Evolutionary conservation across 2,888 invertebrate species (phyloP), one percentile per base, ranked within the genome.

Genomic region (Candidula unifasciata): DNA sequence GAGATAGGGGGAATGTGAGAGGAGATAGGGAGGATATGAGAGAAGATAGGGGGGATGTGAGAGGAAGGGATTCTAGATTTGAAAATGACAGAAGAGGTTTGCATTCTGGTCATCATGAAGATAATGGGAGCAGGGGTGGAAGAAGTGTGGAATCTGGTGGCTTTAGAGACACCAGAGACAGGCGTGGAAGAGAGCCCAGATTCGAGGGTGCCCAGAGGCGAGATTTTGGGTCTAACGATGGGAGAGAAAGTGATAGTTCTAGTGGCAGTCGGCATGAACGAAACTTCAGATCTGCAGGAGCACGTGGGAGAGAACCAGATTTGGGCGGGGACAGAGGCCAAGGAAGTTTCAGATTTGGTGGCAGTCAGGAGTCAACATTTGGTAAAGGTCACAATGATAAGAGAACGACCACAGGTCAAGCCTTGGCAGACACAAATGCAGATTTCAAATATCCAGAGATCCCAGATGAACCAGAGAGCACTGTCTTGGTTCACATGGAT

Each of bases 401-500:
- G 33, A 81, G 81, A 16, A n/a, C 44, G 6, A 80, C 30, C 27
- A 27, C 85, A 60, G 71, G 44, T 69, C 73, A 71, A 18, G 30
- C 76, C 35, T 30, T 30, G n/a, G 69, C 8, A 8, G 44, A 66
- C 37, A 18, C 44, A 3, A 16, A 24, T 35, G 16, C n/a, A n/a
- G 69, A 68, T n/a, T 71, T 85, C 18, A 60, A 57, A 27, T 81
- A 77, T 57, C 54, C 69, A 60, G 81, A 77, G 21, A 77, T 69
- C n/a, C 81, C 85, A 18, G 24, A 60, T 33, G 85, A 77, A 10
- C 60, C 81, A 33, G 81, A 69, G 68, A 69, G 24, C 57, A 81
- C 85, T 10, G 60, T 85, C 33, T 52, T 85, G 1, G 87, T 89
- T 24, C 90, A 89, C 80, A 88, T 91, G n/a, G 88, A 90, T 37